Percentiles rank a stretch among this genome's conserved stretches.
Evolutionary conservation across 1,140 invertebrate species (phyloP).

Genomic region (Tetragnatha versicolor): DNA sequence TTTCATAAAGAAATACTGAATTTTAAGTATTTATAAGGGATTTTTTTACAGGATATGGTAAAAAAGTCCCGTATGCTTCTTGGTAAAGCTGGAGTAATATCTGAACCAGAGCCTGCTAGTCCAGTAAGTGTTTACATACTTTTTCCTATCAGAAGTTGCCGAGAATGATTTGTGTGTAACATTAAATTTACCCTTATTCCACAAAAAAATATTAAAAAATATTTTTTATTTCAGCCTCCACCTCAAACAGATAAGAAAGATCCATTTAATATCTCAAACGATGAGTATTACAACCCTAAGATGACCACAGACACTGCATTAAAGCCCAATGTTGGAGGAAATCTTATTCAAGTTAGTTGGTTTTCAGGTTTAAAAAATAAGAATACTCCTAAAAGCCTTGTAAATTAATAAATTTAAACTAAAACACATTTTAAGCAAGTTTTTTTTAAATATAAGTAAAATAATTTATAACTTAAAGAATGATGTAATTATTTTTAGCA

Average conservation of each 20-base stretch:
- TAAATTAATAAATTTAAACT: neutral
- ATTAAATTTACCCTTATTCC: too few species aligned
- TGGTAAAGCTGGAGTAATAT: constrained; percentile 95
- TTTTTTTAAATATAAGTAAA: constrained; percentile 1
- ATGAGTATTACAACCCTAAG: constrained; percentile 93
- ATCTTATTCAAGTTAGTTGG: constrained; percentile 61
- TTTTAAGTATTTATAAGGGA: neutral
- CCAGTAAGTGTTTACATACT: constrained; percentile 50
- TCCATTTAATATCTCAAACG: constrained; percentile 98
- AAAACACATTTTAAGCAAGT: neutral
- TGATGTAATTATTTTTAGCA: constrained; percentile 78
- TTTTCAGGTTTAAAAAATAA: neutral
- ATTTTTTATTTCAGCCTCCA: constrained; percentile 69
- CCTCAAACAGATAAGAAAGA: constrained; percentile 84
- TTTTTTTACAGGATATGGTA: constrained; percentile 58
- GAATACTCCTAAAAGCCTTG: neutral
- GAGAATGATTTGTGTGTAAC: neutral
- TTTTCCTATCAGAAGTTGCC: neutral
- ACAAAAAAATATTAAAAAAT: neutral
- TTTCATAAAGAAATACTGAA: neutral
- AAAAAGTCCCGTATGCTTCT: constrained; percentile 92
- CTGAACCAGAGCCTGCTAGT: constrained; percentile 83
- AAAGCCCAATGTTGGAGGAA: constrained; percentile 66
- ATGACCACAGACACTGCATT: constrained; percentile 69
- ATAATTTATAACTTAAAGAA: neutral